Base-by-base conservation (phyloP, 1,140 invertebrate genomes). In the Ostrea edulis region DNA sequence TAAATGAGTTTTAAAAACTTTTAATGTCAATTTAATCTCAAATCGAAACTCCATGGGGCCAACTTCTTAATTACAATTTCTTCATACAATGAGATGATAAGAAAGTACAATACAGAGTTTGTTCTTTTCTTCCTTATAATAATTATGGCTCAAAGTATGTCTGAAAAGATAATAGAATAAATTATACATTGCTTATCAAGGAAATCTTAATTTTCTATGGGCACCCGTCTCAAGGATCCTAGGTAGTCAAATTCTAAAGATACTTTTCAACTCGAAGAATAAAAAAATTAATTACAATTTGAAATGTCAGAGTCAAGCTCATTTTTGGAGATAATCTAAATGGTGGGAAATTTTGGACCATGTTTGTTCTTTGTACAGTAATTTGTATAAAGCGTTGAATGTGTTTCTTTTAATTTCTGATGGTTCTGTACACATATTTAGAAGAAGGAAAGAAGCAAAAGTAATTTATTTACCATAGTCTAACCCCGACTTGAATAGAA, bases 211-310 rank as follows among this genome's bases (percentile, higher is more conserved):
- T 85, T 85, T 85, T 62, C 29, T 20, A 85, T 54, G 53, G 83
- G 12, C 22, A 55, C 54, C 53, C 29, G 51, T 55, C 83, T 85
- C 83, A 85, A 85, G 83, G 83, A 58, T 62, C n/a, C 29, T 55
- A 7, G 22, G 20, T 44, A 85, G 51, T 62, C 51, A 85, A 62
- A 52, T 85, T 35, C 25, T 54, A 58, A 85, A 85, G 83, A 85
- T 62, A 85, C 83, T 85, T 85, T 52, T 58, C 83, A 54, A 62
- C 22, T 25, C 29, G 12, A 35, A 17, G 52, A 58, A 44, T 35
- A 62, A 62, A 85, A 62, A 58, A 58, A 88, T 88, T 88, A 88
- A 88, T 88, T 88, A 88, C 87, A 77, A 71, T 88, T 83, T 88
- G 58, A 88, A 88, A 88, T 83, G 54, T 85, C 83, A 35, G 54